Evolutionary conservation across 2,113 vertebrate genomes (phyloP), one percentile per base, ranked within the genome.

Genomic region (Eptesicus fuscus): DNA sequence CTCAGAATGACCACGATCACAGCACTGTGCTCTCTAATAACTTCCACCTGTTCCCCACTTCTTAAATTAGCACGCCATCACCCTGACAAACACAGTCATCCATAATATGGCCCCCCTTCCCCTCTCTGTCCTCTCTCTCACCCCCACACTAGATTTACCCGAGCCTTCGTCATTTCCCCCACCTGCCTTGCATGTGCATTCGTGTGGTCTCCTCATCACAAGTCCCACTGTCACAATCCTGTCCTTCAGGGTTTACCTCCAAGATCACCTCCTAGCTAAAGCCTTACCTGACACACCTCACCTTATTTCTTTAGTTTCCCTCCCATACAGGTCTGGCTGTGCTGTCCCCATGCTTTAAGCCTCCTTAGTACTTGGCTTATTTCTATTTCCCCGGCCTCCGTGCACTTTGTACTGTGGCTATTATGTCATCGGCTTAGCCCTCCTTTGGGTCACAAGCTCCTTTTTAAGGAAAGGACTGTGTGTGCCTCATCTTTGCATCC

Each of bases 401-500:
- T 22, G 69, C 61, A 69, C 67, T 93, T 78, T 82, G 53, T 90
- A 69, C 30, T 25, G 2, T 74, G 71, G 25, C 44, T 71, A 23
- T 94, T 82, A 56, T 67, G 13, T 84, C 92, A 96, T 53, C 59
- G 70, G 42, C 79, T 67, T 67, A 77, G 44, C 65, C 40, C 40
- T 69, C 59, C 47, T 0, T 14, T 32, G 16, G 63, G 84, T 90
- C 92, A 87, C 76, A 18, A n/a, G 74, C 70, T 94, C 70, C 90
- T 92, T 49, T 35, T 49, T 32, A 82, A 56, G 16, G 71, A 90
- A 90, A 84, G 95, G n/a, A 96, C 87, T 11, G 17, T 30, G 32
- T n/a, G 86, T 96, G 76, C 86, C 56, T 97, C 20, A 13, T 56
- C 90, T 94, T 85, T 51, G 63, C 82, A 44, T 76, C 92, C 80